Percentiles rank a stretch among this genome's conserved stretches.
phyloP scores from a whole-genome alignment of 2,888 invertebrate genomes.

The Drosophila limbata region DNA sequence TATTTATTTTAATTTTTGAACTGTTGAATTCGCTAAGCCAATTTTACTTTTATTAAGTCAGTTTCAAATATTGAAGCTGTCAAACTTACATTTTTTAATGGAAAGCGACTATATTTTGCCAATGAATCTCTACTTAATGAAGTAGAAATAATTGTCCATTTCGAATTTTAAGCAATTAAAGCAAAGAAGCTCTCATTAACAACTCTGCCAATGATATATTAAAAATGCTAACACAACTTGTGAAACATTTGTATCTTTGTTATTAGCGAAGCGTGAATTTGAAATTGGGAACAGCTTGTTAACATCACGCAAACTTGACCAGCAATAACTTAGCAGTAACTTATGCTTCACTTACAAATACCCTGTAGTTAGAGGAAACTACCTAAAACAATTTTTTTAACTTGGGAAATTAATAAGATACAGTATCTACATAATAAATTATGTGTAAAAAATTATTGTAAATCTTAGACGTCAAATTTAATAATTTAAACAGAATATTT shows the following conservation, averaged over 20 bases:
- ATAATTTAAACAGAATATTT: too few species aligned
- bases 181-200: conserved; percentile 5
- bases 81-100: too few species aligned
- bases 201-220: conserved; percentile 20
- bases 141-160: not conserved
- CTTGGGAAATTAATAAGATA: not conserved
- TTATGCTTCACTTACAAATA: not conserved
- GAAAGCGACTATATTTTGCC: not conserved
- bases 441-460: too few species aligned
- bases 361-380: not conserved
- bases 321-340: not conserved
- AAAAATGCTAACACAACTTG: conserved; percentile 21
- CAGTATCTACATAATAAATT: not conserved
- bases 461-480: too few species aligned
- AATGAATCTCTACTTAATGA: not conserved
- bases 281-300: conserved; percentile 37
- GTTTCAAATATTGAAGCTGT: too few species aligned
- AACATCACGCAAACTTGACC: conserved; percentile 26
- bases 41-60: too few species aligned
- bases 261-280: conserved; percentile 39
- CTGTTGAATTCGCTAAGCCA: too few species aligned
- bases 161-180: not conserved
- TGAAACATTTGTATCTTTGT: conserved; percentile 6
- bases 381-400: not conserved
- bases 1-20: too few species aligned